These are phyloP conservation scores for Sinotaia quadrata DNA, from an alignment of 2,888 invertebrate genomes.

Conservation along the genomic window DNA sequence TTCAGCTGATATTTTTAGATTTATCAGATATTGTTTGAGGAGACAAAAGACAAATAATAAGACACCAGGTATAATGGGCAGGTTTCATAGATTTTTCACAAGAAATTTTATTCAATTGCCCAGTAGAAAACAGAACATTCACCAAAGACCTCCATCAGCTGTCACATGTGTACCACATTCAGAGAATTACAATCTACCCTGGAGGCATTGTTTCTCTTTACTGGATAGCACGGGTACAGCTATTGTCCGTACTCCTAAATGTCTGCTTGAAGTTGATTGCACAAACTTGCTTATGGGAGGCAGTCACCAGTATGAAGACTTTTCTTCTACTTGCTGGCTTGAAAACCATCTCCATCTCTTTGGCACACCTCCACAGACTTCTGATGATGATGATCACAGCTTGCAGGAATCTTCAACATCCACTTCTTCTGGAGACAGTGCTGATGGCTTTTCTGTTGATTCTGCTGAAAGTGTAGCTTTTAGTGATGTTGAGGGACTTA, in stretches of 20 bases:
- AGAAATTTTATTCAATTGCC: too few species aligned
- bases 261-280: conserved; percentile 45
- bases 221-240: neutral
- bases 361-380: conserved; percentile 25
- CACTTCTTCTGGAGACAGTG: conserved; percentile 15
- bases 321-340: conserved; percentile 55
- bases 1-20: too few species aligned
- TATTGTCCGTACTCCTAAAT: conserved; percentile 43
- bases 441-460: conserved; percentile 15
- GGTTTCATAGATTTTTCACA: too few species aligned
- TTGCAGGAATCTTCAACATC: conserved; percentile 1
- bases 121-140: too few species aligned
- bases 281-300: conserved; percentile 49
- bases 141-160: neutral
- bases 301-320: conserved; percentile 46
- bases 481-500: neutral
- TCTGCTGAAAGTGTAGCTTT: neutral
- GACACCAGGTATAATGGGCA: too few species aligned
- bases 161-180: too few species aligned
- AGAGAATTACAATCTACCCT: neutral
- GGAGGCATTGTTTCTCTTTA: conserved; percentile 2
- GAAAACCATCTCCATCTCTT: conserved; percentile 51
- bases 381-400: neutral
- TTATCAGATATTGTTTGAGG: too few species aligned
- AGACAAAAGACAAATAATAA: too few species aligned